A percentile compares a stretch with the other conserved stretches of the same genome.
phyloP scores from a whole-genome alignment of 1,140 invertebrate genomes.

The Eufriesea mexicana region DNA sequence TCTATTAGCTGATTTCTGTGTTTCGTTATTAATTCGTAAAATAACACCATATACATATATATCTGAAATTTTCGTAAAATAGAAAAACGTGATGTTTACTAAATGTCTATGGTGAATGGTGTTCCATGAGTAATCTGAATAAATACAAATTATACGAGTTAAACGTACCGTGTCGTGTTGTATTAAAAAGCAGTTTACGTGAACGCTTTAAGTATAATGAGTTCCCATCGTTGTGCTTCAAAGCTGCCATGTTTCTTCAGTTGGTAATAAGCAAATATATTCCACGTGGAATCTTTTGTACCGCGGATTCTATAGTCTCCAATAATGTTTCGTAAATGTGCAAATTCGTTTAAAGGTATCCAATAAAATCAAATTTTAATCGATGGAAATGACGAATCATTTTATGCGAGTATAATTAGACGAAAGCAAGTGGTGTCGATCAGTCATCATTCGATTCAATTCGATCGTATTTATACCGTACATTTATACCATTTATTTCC shows the following conservation, averaged over 20 bases:
- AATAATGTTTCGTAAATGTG: neutral
- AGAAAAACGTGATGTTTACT: neutral
- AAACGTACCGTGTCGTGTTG: neutral
- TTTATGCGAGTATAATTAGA: neutral
- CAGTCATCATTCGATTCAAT: neutral
- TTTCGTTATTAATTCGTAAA: too few relatives aligned
- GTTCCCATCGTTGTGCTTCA: neutral
- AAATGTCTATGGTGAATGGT: neutral
- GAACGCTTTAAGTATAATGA: neutral
- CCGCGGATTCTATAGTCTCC: neutral
- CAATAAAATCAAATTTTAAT: neutral
- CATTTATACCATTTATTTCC: neutral
- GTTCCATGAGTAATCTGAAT: neutral
- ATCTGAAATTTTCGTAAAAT: neutral
- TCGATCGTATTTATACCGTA: neutral
- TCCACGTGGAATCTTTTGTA: neutral
- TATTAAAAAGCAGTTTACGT: neutral
- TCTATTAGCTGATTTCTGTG: too few relatives aligned
- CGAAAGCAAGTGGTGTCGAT: neutral
- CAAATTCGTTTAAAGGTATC: too few relatives aligned
- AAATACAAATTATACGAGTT: neutral
- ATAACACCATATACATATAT: too few relatives aligned
- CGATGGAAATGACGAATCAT: neutral
- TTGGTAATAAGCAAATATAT: neutral
- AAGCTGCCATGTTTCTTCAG: neutral